Evolutionary conservation across 1,140 invertebrate genomes (phyloP).

Genomic region (Drosophila bifasciata): DNA sequence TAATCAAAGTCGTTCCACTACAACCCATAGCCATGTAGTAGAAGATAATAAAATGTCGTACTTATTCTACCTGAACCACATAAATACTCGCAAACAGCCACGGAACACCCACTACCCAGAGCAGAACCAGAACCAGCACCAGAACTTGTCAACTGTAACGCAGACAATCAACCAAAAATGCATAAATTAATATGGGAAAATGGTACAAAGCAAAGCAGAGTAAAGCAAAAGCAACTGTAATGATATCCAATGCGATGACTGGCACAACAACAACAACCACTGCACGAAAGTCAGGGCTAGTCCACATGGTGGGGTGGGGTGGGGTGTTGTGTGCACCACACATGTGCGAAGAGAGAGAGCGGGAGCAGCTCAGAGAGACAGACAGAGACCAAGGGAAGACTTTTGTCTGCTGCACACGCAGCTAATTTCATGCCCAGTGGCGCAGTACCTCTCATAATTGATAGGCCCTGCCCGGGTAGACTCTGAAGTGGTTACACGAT

Average conservation of each 20-base stretch:
- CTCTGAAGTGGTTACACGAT: conserved; percentile 26
- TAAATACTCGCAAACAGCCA: conserved; percentile 32
- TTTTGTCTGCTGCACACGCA: conserved; percentile 60
- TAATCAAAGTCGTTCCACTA: conserved; percentile 65
- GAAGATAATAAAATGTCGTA: conserved; percentile 51
- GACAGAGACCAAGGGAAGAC: conserved; percentile 2
- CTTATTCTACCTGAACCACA: conserved; percentile 35
- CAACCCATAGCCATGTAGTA: conserved; percentile 65
- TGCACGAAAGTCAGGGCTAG: conserved; percentile 52
- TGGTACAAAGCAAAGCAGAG: conserved; percentile 13
- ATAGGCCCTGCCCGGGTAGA: conserved; percentile 35
- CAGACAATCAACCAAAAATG: conserved; percentile 72
- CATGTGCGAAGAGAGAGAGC: conserved; percentile 12
- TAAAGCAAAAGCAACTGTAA: conserved; percentile 30
- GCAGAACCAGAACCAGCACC: not conserved
- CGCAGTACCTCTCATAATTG: conserved; percentile 68
- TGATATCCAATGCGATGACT: conserved; percentile 64
- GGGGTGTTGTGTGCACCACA: not conserved
- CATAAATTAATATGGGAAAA: conserved; percentile 74
- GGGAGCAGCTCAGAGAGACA: too few species aligned
- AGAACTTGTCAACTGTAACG: conserved; percentile 79
- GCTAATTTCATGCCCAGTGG: conserved; percentile 78
- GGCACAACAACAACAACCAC: conserved; percentile 60
- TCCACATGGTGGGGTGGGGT: not conserved
- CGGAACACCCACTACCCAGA: conserved; percentile 19